These are phyloP conservation scores for Acyrthosiphon pisum DNA, from an alignment of 1,140 invertebrate genomes.

Conservation along the genomic window DNA sequence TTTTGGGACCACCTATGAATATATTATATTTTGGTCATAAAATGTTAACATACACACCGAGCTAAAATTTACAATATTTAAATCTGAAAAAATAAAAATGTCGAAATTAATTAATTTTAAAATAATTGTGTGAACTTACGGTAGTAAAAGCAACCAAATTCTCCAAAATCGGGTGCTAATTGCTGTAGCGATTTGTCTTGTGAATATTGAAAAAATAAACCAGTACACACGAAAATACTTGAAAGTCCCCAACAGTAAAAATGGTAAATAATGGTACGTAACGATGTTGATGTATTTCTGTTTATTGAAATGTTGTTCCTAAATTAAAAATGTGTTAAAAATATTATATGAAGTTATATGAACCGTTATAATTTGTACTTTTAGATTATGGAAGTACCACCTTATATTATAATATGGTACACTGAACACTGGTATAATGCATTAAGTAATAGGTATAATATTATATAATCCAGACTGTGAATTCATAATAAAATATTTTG, in stretches of 20 bases:
- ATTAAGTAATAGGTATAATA: too few relatives aligned
- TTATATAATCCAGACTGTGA: not conserved
- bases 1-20: too few relatives aligned
- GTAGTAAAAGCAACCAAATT: constrained; percentile 42
- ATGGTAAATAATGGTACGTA: constrained; percentile 39
- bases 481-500: not conserved
- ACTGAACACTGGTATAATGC: too few relatives aligned
- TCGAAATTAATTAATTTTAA: not conserved
- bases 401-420: not conserved
- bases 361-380: not conserved
- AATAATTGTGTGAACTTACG: not conserved
- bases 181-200: not conserved
- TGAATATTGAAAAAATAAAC: constrained; percentile 40
- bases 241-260: constrained; percentile 57
- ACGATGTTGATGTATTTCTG: not conserved
- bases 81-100: not conserved
- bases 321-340: not conserved
- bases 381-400: not conserved
- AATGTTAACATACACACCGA: too few relatives aligned
- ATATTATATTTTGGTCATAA: too few relatives aligned
- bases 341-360: not conserved
- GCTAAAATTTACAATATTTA: too few relatives aligned
- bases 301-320: constrained; percentile 45
- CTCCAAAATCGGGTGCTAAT: constrained; percentile 62
- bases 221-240: not conserved